These are phyloP conservation scores for Papilio aristodemus DNA, from an alignment of 1,140 invertebrate species.

Conservation along the genomic window DNA sequence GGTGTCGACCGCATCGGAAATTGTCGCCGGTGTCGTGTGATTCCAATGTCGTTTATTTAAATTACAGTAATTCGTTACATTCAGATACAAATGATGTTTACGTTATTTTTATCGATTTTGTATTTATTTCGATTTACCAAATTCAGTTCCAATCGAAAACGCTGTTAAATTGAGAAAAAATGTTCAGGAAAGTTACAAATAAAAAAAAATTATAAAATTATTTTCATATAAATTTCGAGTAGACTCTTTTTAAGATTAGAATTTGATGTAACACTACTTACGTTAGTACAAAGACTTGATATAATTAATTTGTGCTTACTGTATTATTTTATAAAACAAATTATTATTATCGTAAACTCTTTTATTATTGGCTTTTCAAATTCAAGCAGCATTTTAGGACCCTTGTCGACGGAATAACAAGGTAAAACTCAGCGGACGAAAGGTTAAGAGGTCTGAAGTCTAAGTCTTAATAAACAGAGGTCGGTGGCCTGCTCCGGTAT, in stretches of 20 bases:
- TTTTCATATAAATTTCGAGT: no score
- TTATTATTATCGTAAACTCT: constrained; percentile 12
- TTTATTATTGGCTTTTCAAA: constrained; percentile 9
- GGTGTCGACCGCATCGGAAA: constrained; percentile 14
- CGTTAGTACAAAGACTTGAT: no score
- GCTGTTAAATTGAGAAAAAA: no score
- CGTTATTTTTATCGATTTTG: background rate
- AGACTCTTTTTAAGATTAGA: no score
- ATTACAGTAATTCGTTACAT: constrained; percentile 14
- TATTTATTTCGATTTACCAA: background rate
- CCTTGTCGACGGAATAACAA: constrained; percentile 2
- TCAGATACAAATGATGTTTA: background rate
- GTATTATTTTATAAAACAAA: constrained; percentile 4
- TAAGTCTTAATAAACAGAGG: constrained; percentile 19
- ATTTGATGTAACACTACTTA: no score
- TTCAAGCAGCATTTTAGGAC: constrained; percentile 8
- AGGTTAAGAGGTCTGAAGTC: constrained; percentile 16
- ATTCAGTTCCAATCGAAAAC: background rate
- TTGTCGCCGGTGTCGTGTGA: constrained; percentile 20
- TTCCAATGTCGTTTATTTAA: constrained; percentile 25
- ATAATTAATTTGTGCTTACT: background rate
- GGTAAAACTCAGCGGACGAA: constrained; percentile 9
- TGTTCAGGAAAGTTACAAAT: background rate
- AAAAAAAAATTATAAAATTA: background rate
- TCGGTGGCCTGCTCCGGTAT: background rate